Evolutionary conservation across 2,113 vertebrate species (phyloP).

Genomic region (Guaruba guarouba): DNA sequence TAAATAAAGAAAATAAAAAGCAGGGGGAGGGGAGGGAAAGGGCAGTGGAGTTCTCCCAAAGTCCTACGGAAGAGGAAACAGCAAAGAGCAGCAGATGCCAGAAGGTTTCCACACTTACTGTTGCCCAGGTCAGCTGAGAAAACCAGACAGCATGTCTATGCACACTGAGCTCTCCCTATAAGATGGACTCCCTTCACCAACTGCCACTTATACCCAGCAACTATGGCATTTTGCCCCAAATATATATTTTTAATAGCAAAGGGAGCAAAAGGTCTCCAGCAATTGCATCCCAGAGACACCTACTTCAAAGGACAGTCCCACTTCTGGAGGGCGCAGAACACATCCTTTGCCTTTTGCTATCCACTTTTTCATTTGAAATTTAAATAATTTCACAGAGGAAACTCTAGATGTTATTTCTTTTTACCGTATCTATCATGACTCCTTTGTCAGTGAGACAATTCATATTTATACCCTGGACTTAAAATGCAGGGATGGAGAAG

Average conservation of each 20-base stretch:
- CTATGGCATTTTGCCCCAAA: background rate
- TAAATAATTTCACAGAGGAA: background rate
- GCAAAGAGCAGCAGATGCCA: background rate
- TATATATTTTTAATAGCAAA: background rate
- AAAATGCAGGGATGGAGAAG: background rate
- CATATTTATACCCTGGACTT: background rate
- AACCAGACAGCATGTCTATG: background rate
- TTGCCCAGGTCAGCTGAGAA: background rate
- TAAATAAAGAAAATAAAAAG: background rate
- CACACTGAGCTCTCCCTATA: background rate
- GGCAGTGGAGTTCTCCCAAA: background rate
- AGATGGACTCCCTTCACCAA: background rate
- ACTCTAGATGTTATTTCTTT: background rate
- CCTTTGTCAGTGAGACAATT: background rate
- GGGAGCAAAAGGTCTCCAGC: background rate
- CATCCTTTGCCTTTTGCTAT: background rate
- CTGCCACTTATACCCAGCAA: background rate
- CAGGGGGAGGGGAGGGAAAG: background rate
- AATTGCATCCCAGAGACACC: background rate
- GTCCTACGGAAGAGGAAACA: background rate
- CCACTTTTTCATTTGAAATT: background rate
- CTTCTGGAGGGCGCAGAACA: accelerated
- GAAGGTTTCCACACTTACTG: background rate
- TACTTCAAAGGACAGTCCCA: background rate
- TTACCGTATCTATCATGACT: background rate